Base-by-base conservation (phyloP, 2,797 vertebrate species). In the Orestias chungarensis region DNA sequence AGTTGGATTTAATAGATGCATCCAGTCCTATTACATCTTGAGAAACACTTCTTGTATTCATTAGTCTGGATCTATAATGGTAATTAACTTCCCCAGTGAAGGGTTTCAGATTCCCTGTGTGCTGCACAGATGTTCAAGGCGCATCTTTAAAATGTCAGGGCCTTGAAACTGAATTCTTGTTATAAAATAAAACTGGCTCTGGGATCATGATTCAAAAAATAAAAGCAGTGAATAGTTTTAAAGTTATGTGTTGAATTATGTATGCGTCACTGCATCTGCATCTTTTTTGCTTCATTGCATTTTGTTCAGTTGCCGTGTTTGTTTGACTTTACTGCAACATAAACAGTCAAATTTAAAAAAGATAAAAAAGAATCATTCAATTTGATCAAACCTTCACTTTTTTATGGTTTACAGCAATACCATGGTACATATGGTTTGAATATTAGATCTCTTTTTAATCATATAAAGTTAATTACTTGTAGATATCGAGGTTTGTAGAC, bases 61-160 rank as follows among this genome's bases (percentile, higher is more conserved):
- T 90, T 87, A 89, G 76, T 80, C 62, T 79, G 82, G 82, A 91
- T 89, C 82, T 87, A 88, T 88, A 87, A 73, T 88, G 81, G 85
- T 89, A 91, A 91, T 92, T 91, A 90, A 89, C 87, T 87, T 86
- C 81, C 82, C 81, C 84, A 69, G 73, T 74, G 78, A 33, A 65
- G 79, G 75, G 77, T 84, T 86, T 87, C 81, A 88, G 87, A 92
- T 86, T 90, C 88, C 87, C 80, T 82, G 66, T 52, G 75, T 6
- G 47, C 79, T 74, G 81, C 83, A 84, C 92, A 90, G 91, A 91
- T 93, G 92, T 91, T 91, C 76, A 81, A 82, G 81, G 75, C 80
- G 76, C 76, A 81, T 86, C 84, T 89, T 87, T 83, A 81, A 82
- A 86, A 83, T 81, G 69, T 66, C 49, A 29, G 44, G 2, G 69